A percentile compares a stretch with the other conserved stretches of the same genome.
phyloP scores from a whole-genome alignment of 2,113 vertebrate genomes.

The Pedionomus torquatus region DNA sequence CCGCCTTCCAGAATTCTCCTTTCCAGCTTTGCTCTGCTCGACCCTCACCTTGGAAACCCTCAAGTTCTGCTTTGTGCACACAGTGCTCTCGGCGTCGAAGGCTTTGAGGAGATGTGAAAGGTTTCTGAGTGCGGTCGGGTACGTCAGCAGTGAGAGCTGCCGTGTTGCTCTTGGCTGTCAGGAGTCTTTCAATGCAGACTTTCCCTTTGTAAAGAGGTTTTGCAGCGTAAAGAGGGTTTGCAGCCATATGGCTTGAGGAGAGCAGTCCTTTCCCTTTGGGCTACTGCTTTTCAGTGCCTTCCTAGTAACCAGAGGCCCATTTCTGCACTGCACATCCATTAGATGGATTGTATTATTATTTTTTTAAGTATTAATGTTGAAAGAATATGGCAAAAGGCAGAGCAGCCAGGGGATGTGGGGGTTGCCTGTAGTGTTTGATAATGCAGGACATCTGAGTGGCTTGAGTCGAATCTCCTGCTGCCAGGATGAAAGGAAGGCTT shows the following conservation, averaged over 20 bases:
- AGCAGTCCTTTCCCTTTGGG: background rate
- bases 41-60: background rate
- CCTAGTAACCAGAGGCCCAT: background rate
- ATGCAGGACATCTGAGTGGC: background rate
- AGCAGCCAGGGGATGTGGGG: rapidly evolving
- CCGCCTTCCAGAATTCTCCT: background rate
- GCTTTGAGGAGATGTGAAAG: background rate
- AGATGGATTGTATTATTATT: background rate
- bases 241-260: background rate
- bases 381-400: background rate
- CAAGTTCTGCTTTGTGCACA: background rate
- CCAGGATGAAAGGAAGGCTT: background rate
- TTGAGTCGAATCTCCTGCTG: background rate
- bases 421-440: background rate
- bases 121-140: background rate
- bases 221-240: background rate
- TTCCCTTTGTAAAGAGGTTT: too few species aligned
- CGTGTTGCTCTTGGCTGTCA: background rate
- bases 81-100: background rate
- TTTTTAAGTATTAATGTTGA: background rate
- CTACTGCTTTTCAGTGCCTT: background rate
- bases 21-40: background rate
- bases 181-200: background rate
- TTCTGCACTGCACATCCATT: background rate
- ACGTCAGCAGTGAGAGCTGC: background rate